Percentiles rank a stretch among this genome's conserved stretches.
These are phyloP conservation scores for Ardeotis arabs DNA, from an alignment of 2,113 vertebrate species.

Conservation along the genomic window DNA sequence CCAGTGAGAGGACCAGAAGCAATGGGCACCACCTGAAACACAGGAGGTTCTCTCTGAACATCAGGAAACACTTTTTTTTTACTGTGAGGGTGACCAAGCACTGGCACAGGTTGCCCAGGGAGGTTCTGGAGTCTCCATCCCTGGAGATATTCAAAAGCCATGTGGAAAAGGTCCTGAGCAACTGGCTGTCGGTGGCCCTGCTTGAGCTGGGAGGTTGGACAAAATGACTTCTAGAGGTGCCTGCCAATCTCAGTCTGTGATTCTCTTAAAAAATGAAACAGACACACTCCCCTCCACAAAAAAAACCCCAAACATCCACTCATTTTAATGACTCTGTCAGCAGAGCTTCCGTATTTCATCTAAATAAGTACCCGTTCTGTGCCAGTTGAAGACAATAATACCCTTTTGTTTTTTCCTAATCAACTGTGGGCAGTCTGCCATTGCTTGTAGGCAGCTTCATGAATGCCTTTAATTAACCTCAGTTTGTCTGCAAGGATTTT, in stretches of 20 bases:
- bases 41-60: not conserved
- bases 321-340: not conserved
- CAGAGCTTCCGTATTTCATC: not conserved
- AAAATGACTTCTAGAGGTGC: not conserved
- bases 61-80: not conserved
- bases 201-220: not conserved
- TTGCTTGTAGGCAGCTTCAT: not conserved
- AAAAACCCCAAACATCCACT: not conserved
- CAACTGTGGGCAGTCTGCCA: constrained; percentile 5
- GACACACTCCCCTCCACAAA: too few species aligned
- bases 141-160: not conserved
- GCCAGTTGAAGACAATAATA: not conserved
- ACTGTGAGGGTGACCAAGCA: not conserved
- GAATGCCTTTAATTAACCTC: constrained; percentile 5
- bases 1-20: not conserved
- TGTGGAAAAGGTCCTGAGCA: not conserved
- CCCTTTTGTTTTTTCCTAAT: not conserved
- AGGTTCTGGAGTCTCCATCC: not conserved
- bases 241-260: not conserved
- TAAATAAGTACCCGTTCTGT: not conserved
- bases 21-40: not conserved
- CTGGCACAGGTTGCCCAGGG: not conserved
- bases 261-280: not conserved
- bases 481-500: not conserved
- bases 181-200: not conserved